Evolutionary conservation across 2,888 invertebrate species (phyloP).

Genomic region (Hemithea aestivaria): DNA sequence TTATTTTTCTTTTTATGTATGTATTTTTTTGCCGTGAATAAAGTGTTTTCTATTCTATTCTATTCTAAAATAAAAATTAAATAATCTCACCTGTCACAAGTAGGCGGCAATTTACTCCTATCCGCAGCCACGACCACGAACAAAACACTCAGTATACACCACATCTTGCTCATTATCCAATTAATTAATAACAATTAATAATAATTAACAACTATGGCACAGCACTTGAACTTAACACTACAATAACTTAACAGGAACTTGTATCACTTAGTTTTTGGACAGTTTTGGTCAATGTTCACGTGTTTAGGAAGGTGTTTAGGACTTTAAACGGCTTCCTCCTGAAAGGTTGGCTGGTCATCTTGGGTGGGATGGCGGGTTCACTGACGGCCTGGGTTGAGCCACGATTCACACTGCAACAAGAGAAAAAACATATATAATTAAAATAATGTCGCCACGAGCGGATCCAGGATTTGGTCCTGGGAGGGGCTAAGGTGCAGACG

Average conservation of each 20-base stretch:
- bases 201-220: constrained; percentile 44
- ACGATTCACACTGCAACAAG: constrained; percentile 46
- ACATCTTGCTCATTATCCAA: constrained; percentile 48
- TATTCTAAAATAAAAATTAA: not conserved
- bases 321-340: constrained; percentile 61
- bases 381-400: constrained; percentile 37
- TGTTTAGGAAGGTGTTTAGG: constrained; percentile 62
- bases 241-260: constrained; percentile 50
- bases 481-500: too few species aligned
- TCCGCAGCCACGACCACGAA: constrained; percentile 53
- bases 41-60: too few species aligned
- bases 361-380: constrained; percentile 44
- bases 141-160: constrained; percentile 46
- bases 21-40: too few species aligned
- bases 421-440: constrained; percentile 11
- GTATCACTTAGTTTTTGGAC: constrained; percentile 33
- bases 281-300: constrained; percentile 43
- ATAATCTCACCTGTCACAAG: constrained; percentile 75
- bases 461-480: too few species aligned
- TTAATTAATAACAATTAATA: constrained; percentile 21
- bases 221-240: constrained; percentile 54
- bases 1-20: too few species aligned
- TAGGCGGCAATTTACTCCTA: constrained; percentile 67
- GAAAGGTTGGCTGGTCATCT: constrained; percentile 57
- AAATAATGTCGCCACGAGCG: not conserved